Conservation (phyloP, 1,140 invertebrate genomes). For the Drosophila hydei region DNA sequence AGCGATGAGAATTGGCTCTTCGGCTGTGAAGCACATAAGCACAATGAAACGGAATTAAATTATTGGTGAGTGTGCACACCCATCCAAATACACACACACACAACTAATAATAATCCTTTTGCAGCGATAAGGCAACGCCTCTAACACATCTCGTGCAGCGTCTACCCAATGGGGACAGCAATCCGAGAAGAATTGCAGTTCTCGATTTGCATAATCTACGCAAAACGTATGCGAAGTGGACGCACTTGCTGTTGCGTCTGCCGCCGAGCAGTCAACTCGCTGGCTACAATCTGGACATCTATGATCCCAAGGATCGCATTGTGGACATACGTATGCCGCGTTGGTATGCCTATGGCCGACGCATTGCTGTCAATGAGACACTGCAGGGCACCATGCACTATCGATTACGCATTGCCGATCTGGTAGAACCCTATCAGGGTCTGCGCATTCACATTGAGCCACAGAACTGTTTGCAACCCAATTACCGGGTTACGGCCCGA, state of each 20-base stretch:
- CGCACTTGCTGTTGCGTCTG: constrained; percentile 89
- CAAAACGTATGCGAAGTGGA: constrained; percentile 85
- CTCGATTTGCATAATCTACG: constrained; percentile 87
- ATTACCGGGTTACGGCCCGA: constrained; percentile 86
- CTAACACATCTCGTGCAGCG: constrained; percentile 87
- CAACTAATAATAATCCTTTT: not conserved
- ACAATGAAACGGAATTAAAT: constrained; percentile 84
- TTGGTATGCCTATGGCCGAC: constrained; percentile 76
- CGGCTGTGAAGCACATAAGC: constrained; percentile 86
- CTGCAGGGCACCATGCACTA: constrained; percentile 85
- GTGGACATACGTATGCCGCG: constrained; percentile 85
- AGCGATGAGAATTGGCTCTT: constrained; percentile 88
- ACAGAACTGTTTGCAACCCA: constrained; percentile 80
- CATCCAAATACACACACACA: not conserved
- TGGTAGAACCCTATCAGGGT: constrained; percentile 86
- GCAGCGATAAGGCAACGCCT: constrained; percentile 87
- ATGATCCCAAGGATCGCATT: constrained; percentile 85
- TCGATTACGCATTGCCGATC: constrained; percentile 85
- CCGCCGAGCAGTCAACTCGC: constrained; percentile 87
- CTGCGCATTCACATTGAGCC: constrained; percentile 86
- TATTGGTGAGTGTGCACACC: constrained; percentile 86
- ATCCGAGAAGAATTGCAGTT: constrained; percentile 86
- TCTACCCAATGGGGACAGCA: constrained; percentile 74
- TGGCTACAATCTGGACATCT: constrained; percentile 87
- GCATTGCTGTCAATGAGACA: constrained; percentile 84